Evolutionary conservation across 2,888 invertebrate species (phyloP).

Genomic region (Sabatieria punctata): DNA sequence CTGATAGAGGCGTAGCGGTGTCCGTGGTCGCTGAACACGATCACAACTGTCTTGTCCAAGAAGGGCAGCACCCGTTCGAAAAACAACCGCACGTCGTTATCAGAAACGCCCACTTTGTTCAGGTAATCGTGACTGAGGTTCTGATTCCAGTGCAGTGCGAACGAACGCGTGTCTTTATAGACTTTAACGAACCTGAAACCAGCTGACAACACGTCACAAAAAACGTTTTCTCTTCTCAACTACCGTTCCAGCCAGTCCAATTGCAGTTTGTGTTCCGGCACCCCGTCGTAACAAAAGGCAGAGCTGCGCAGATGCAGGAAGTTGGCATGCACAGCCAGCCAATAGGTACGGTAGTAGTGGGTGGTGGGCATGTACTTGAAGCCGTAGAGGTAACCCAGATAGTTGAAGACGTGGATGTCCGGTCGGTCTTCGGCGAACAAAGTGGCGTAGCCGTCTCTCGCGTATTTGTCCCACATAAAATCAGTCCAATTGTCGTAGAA

Average conservation of each 20-base stretch:
- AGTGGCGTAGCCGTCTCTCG: slow-evolving; percentile 26
- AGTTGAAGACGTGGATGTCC: slow-evolving; percentile 32
- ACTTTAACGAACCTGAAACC: slow-evolving; percentile 13
- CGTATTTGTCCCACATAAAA: neutral
- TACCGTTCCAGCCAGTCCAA: slow-evolving; percentile 16
- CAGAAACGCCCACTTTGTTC: slow-evolving; percentile 14
- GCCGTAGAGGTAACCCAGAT: slow-evolving; percentile 19
- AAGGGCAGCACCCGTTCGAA: slow-evolving; percentile 12
- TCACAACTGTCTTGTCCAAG: slow-evolving; percentile 17
- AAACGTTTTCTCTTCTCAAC: slow-evolving; percentile 1
- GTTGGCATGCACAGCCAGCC: slow-evolving; percentile 18
- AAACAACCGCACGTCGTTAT: slow-evolving; percentile 15
- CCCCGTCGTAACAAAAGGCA: slow-evolving; percentile 17
- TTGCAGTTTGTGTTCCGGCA: slow-evolving; percentile 14
- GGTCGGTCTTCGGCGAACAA: slow-evolving; percentile 34
- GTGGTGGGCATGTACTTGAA: slow-evolving; percentile 30
- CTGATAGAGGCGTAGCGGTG: slow-evolving; percentile 33
- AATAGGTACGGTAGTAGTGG: slow-evolving; percentile 29
- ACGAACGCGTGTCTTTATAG: slow-evolving; percentile 15
- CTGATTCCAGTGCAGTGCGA: slow-evolving; percentile 19
- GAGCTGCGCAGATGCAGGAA: slow-evolving; percentile 14
- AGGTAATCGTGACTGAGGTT: slow-evolving; percentile 19
- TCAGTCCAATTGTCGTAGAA: slow-evolving; percentile 15
- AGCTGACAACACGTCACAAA: neutral
- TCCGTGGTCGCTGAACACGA: slow-evolving; percentile 34